phyloP scores from a whole-genome alignment of 2,797 vertebrate species.

The Chelonia mydas region DNA sequence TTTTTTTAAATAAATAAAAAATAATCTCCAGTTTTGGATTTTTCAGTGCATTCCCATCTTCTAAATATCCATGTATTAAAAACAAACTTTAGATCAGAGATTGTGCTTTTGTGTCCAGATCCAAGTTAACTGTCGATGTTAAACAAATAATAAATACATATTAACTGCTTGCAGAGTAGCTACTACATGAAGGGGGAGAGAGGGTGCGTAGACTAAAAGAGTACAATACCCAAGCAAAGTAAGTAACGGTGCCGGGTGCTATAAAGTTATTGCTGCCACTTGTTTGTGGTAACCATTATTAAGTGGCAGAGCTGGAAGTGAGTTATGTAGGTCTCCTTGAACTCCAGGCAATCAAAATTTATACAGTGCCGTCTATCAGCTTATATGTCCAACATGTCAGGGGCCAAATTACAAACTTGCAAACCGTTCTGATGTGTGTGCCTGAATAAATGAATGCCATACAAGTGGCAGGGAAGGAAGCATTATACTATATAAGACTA shows the following conservation, averaged over 20 bases:
- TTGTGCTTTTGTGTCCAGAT: not conserved
- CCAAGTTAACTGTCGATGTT: not conserved
- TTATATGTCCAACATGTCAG: not conserved
- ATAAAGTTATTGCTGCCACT: not conserved
- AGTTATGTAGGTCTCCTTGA: not conserved
- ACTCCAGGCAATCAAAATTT: not conserved
- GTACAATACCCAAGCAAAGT: not conserved
- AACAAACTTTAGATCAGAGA: not conserved
- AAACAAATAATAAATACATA: not conserved
- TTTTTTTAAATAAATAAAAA: not conserved
- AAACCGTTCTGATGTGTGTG: not conserved
- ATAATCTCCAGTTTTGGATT: not conserved
- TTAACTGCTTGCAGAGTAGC: not conserved
- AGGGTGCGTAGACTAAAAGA: not conserved
- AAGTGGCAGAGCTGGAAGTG: not conserved
- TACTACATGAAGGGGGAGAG: not conserved
- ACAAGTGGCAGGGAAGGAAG: not conserved
- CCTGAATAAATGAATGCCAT: not conserved
- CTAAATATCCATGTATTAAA: not conserved
- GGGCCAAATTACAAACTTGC: not conserved
- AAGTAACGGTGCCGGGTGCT: not conserved
- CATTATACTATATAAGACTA: not conserved
- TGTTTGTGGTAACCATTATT: not conserved
- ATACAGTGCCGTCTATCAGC: not conserved
- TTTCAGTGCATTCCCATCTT: not conserved